Evolutionary conservation across 2,113 vertebrate genomes (phyloP).

Genomic region (Catharus bicknelli): DNA sequence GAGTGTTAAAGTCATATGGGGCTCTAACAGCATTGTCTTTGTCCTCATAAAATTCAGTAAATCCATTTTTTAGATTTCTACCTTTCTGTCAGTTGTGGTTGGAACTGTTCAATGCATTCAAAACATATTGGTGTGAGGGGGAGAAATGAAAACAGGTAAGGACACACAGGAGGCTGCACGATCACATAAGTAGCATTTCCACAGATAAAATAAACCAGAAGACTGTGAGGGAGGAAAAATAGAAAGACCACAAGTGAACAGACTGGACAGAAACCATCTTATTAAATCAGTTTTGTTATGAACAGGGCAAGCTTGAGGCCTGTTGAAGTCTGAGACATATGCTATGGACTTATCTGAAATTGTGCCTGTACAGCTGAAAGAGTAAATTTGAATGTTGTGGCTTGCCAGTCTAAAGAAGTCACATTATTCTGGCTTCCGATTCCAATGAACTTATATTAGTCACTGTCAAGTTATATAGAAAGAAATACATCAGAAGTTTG

Average conservation of each 20-base stretch:
- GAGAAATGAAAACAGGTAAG: neutral
- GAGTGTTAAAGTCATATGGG: neutral
- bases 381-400: neutral
- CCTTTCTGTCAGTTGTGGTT: neutral
- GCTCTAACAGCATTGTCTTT: neutral
- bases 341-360: neutral
- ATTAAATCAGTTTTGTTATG: neutral
- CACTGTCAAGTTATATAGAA: neutral
- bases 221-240: neutral
- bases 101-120: neutral
- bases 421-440: neutral
- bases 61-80: neutral
- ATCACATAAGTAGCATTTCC: neutral
- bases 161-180: neutral
- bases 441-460: neutral
- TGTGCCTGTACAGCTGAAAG: neutral
- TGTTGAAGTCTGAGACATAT: neutral
- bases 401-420: neutral
- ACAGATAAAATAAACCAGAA: neutral
- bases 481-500: neutral
- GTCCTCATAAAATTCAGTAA: neutral
- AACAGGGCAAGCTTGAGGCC: rapidly evolving
- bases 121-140: neutral
- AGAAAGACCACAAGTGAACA: neutral
- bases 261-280: neutral